Percentiles rank a stretch among this genome's conserved stretches.
phyloP scores from a whole-genome alignment of 2,797 vertebrate species.

The Hylomyscus alleni region DNA sequence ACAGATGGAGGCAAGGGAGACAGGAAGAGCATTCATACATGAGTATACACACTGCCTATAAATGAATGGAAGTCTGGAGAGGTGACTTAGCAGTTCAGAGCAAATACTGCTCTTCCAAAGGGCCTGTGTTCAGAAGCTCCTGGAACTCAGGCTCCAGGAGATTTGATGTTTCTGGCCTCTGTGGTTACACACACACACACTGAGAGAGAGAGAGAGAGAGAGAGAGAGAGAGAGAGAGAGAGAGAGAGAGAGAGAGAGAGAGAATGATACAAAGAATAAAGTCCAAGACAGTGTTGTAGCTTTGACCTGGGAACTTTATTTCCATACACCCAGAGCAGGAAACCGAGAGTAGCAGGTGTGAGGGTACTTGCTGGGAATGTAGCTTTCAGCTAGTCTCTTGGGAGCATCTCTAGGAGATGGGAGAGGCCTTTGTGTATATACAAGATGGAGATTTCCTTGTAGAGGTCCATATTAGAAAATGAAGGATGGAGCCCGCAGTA shows the following conservation, averaged over 20 bases:
- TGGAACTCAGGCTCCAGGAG: not conserved
- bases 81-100: not conserved
- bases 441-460: not conserved
- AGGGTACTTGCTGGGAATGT: not conserved
- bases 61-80: not conserved
- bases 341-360: not conserved
- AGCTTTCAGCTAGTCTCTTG: not conserved
- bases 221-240: no score
- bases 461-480: not conserved
- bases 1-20: not conserved
- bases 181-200: no score
- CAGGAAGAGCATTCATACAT: no score
- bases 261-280: not conserved
- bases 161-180: not conserved
- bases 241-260: no score
- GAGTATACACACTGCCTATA: not conserved
- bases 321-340: not conserved
- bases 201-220: no score
- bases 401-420: not conserved
- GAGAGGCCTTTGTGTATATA: not conserved
- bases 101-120: not conserved
- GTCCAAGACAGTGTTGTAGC: not conserved
- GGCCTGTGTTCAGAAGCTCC: not conserved
- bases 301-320: slow-evolving; percentile 5
- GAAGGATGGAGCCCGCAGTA: no score